Evolutionary conservation across 2,797 vertebrate species (phyloP).

Genomic region (Mico argentatus): DNA sequence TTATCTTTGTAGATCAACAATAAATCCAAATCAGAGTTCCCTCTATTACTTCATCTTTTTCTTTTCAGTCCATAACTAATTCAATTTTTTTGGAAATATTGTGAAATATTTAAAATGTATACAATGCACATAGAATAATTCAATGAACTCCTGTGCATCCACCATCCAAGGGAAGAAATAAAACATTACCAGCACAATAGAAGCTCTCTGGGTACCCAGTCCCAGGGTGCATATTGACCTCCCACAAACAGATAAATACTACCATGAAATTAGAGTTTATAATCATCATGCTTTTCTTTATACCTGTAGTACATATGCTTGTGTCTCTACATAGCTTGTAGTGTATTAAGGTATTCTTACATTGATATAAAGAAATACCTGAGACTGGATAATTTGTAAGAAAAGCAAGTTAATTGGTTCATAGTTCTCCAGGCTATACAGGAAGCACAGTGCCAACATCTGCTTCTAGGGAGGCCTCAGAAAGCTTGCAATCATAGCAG

Average conservation of each 20-base stretch:
- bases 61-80: conserved; percentile 9
- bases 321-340: neutral
- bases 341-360: neutral
- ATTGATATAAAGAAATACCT: neutral
- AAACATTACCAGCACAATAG: fast-evolving
- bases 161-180: neutral
- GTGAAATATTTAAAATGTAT: neutral
- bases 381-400: neutral
- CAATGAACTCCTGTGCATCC: neutral
- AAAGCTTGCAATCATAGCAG: neutral
- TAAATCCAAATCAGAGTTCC: neutral
- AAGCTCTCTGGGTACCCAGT: neutral
- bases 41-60: neutral
- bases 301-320: fast-evolving
- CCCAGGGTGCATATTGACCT: neutral
- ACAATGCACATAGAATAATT: neutral
- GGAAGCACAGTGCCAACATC: neutral
- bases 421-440: neutral
- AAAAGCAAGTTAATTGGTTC: neutral
- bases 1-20: conserved; percentile 21
- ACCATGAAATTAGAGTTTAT: neutral
- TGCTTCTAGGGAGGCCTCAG: neutral
- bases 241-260: neutral
- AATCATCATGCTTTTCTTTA: neutral
- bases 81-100: conserved; percentile 7